phyloP scores from a whole-genome alignment of 2,113 vertebrate genomes.

The Xenus cinereus region DNA sequence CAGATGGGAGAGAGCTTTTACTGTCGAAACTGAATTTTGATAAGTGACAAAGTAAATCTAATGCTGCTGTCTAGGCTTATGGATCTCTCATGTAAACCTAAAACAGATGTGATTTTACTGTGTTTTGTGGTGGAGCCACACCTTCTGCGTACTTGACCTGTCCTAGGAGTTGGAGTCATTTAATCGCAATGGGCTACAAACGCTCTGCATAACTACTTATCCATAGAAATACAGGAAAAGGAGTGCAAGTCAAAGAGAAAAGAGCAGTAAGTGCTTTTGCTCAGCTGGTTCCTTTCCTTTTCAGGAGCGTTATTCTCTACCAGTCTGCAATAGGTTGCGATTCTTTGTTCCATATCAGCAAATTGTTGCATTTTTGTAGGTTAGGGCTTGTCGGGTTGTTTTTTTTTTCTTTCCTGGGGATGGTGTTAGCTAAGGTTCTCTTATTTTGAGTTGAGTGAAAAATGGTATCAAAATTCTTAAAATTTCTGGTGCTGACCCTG shows the following conservation, averaged over 20 bases:
- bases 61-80: neutral
- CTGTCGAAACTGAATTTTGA: neutral
- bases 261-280: neutral
- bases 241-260: neutral
- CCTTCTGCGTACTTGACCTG: neutral
- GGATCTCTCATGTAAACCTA: neutral
- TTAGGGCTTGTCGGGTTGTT: neutral
- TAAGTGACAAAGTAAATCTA: neutral
- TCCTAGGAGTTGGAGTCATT: neutral
- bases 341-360: neutral
- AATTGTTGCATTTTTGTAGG: neutral
- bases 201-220: neutral
- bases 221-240: neutral
- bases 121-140: neutral
- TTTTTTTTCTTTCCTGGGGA: no score
- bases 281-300: neutral
- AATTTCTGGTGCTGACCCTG: neutral
- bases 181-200: neutral
- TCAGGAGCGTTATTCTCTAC: neutral
- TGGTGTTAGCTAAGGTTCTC: neutral
- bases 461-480: neutral
- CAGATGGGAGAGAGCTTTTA: neutral
- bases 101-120: neutral
- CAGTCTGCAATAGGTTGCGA: neutral
- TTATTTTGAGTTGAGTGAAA: neutral